These are phyloP conservation scores for Eupithecia tripunctaria DNA, from an alignment of 2,888 invertebrate genomes.

Conservation along the genomic window DNA sequence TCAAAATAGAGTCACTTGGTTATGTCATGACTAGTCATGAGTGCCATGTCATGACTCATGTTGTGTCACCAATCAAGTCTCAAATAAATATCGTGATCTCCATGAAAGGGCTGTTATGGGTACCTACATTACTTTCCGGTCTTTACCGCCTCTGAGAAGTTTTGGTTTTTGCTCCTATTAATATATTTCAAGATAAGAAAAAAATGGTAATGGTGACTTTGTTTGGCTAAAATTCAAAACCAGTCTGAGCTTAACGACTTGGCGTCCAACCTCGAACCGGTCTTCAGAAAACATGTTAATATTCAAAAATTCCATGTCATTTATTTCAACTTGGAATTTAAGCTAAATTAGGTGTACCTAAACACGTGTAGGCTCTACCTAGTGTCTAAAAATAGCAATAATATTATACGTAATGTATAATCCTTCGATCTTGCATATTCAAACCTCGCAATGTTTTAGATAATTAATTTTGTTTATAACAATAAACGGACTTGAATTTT, in stretches of 20 bases:
- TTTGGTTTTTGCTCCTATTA: background rate
- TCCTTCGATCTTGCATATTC: no score
- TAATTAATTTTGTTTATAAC: no score
- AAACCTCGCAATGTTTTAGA: no score
- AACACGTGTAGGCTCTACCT: no score
- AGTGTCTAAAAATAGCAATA: no score
- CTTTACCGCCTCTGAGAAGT: background rate
- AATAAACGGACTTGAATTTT: no score
- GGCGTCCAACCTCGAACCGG: slow-evolving; percentile 5
- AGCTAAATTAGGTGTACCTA: no score
- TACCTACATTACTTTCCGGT: background rate
- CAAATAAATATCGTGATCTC: background rate
- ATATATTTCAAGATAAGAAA: background rate
- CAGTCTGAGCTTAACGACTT: slow-evolving; percentile 2
- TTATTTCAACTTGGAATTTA: background rate
- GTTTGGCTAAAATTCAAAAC: slow-evolving; percentile 1
- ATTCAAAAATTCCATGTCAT: background rate
- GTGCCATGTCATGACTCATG: no score
- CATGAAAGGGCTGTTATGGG: background rate
- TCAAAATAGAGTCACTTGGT: no score
- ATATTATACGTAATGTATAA: no score
- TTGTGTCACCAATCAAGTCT: no score
- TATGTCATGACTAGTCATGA: no score
- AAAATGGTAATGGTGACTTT: background rate
- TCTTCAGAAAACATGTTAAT: background rate